phyloP scores from a whole-genome alignment of 2,113 vertebrate genomes.

The Abramis brama region DNA sequence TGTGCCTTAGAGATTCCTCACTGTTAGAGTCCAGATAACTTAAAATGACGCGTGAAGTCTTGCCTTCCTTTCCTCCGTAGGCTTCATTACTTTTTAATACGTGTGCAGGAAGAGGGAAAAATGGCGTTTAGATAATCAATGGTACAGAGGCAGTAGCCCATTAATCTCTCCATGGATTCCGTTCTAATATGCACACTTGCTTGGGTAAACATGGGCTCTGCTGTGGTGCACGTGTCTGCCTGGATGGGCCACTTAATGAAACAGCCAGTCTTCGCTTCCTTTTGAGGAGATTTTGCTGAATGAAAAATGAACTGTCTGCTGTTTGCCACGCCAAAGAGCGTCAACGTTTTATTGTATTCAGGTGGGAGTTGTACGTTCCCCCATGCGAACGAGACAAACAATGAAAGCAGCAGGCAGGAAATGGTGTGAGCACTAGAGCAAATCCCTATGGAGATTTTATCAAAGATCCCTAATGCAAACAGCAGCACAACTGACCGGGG shows the following conservation, averaged over 20 bases:
- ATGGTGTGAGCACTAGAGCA: conserved; percentile 71
- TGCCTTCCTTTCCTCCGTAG: conserved; percentile 71
- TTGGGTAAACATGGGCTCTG: conserved; percentile 77
- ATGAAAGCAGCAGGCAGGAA: conserved; percentile 69
- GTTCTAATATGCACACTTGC: conserved; percentile 78
- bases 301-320: conserved; percentile 75
- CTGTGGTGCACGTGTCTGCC: conserved; percentile 76
- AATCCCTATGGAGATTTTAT: conserved; percentile 77
- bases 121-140: conserved; percentile 81
- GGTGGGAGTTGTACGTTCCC: conserved; percentile 64
- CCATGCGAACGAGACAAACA: conserved; percentile 68
- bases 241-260: conserved; percentile 83
- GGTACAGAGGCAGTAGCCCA: conserved; percentile 76
- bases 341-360: conserved; percentile 70
- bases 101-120: conserved; percentile 66
- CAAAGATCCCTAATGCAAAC: conserved; percentile 74
- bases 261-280: conserved; percentile 72
- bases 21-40: conserved; percentile 79
- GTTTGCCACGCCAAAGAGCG: conserved; percentile 62
- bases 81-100: conserved; percentile 85
- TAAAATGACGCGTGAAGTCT: conserved; percentile 82
- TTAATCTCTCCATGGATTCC: conserved; percentile 81
- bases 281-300: conserved; percentile 72
- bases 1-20: conserved; percentile 77
- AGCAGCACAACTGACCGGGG: conserved; percentile 72